phyloP scores from a whole-genome alignment of 2,888 invertebrate genomes.

The Ormyrus rosae region DNA sequence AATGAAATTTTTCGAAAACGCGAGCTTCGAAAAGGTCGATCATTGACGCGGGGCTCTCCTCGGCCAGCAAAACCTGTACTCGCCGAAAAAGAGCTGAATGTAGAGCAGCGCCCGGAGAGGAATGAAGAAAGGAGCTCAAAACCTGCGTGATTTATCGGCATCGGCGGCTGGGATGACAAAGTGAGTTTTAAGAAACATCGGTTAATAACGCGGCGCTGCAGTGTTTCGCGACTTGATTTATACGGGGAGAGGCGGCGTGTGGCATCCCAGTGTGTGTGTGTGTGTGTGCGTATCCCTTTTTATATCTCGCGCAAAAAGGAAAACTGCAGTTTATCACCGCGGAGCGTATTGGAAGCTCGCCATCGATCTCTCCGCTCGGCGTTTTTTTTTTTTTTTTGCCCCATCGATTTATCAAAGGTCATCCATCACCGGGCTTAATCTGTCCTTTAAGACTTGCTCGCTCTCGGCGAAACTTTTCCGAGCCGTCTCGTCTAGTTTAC shows the following conservation, averaged over 20 bases:
- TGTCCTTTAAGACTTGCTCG: constrained; percentile 44
- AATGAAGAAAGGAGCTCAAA: too few relatives aligned
- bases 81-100: too few relatives aligned
- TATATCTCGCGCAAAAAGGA: constrained; percentile 9
- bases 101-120: too few relatives aligned
- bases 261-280: too few relatives aligned
- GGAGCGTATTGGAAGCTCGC: background rate
- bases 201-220: constrained; percentile 17
- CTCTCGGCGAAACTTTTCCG: constrained; percentile 19
- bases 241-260: background rate
- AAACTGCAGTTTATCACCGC: constrained; percentile 41
- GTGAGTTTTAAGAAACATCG: constrained; percentile 21
- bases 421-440: constrained; percentile 47
- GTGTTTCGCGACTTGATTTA: constrained; percentile 31
- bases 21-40: too few relatives aligned
- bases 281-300: background rate
- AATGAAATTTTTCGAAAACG: too few relatives aligned
- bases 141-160: background rate
- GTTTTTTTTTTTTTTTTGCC: too few relatives aligned
- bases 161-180: constrained; percentile 5
- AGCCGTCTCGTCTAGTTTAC: constrained; percentile 35
- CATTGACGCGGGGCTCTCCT: too few relatives aligned
- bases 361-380: background rate
- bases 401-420: constrained; percentile 50
- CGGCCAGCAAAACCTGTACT: too few relatives aligned